Evolutionary conservation across 2,113 vertebrate genomes (phyloP).

Genomic region (Haliaeetus leucogaster): DNA sequence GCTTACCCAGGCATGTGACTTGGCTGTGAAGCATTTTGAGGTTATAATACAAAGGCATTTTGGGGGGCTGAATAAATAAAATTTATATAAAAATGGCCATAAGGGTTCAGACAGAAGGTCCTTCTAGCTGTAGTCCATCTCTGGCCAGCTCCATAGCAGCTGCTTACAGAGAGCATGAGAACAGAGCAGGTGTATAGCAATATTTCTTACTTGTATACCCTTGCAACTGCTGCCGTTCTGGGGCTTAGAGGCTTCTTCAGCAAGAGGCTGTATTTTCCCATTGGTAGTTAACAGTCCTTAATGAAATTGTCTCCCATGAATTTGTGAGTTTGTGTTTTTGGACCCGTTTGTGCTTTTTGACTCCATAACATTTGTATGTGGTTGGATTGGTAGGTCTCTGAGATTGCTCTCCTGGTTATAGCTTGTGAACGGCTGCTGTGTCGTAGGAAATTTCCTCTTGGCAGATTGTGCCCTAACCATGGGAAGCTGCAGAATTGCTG

Average conservation of each 20-base stretch:
- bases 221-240: background rate
- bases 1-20: background rate
- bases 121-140: background rate
- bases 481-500: background rate
- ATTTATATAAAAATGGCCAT: background rate
- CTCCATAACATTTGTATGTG: background rate
- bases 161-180: background rate
- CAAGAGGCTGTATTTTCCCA: background rate
- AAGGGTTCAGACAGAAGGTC: background rate
- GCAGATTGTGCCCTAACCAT: background rate
- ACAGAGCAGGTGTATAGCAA: background rate
- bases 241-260: background rate
- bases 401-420: background rate
- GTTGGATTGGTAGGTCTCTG: background rate
- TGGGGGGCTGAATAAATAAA: background rate
- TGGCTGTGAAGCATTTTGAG: background rate
- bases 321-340: background rate
- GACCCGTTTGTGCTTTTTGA: background rate
- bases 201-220: background rate
- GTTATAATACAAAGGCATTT: background rate
- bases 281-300: background rate
- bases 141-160: background rate
- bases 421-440: background rate
- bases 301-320: background rate
- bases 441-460: background rate